Evolutionary conservation across 1,140 invertebrate genomes (phyloP), one percentile per base, ranked within the genome.

Genomic region (Lasaia peninsularis): DNA sequence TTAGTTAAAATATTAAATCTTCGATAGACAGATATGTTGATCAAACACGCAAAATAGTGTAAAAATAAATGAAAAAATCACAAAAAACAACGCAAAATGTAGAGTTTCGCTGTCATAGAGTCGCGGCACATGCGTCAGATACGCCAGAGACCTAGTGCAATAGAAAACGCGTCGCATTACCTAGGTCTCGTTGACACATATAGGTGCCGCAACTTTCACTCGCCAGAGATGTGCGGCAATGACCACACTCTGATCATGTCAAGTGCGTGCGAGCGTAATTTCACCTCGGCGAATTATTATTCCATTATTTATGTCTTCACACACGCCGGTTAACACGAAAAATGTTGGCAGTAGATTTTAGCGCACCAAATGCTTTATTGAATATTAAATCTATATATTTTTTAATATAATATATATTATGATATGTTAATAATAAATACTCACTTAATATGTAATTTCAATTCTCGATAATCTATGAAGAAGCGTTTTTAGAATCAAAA

Each of bases 211-310:
- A 53, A 53, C 52, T 53, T 53, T 52, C 50, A 52, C 50, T 52
- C 64, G 71, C 64, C 52, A 54, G 65, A 67, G 69, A 72, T 68
- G 67, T 61, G 65, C 65, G 74, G 68, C 75, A 76, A 73, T 78
- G 77, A 78, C 77, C 77, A 76, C 64, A 70, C 70, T 50, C 40
- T 34, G 58, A 35, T 64, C 62, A 67, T 79, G 77, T 80, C 77
- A 80, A 80, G 77, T 78, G 77, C 73, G 74, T 59, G 24, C 24
- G 48, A 14, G 16, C 12, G 37, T 31, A 51, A 52, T 68, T 67
- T 68, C 66, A 68, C 66, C 35, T 34, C 48, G 37, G 37, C 37
- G 16, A 40, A 40, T 40, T 40, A 37, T 5, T 37, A 40, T 40
- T 40, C 37, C 37, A 40, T 40, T 40, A 6, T 18, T 18, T 40